phyloP scores from a whole-genome alignment of 2,888 invertebrate genomes.

The Arge pagana region DNA sequence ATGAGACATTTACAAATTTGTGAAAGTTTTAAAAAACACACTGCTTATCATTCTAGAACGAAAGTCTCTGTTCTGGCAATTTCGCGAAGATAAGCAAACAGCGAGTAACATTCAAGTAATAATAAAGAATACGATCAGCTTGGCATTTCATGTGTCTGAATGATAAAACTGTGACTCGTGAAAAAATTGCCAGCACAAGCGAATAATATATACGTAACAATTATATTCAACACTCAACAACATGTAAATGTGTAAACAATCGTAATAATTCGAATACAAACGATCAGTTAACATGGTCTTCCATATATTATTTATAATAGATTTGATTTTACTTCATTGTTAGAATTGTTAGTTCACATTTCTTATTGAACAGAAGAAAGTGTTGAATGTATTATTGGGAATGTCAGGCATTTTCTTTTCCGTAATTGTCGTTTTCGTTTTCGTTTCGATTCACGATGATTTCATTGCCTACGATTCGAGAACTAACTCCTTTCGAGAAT shows the following conservation, averaged over 20 bases:
- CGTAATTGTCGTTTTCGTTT: constrained; percentile 8
- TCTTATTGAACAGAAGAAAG: constrained; percentile 29
- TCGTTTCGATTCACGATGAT: constrained; percentile 14
- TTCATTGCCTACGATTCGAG: constrained; percentile 27
- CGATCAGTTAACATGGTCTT: constrained; percentile 30
- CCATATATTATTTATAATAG: constrained; percentile 15
- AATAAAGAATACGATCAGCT: constrained; percentile 5
- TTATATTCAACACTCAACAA: constrained; percentile 35
- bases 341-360: constrained; percentile 2
- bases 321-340: background rate
- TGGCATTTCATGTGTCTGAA: constrained; percentile 20
- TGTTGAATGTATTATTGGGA: constrained; percentile 35
- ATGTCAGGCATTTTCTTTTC: constrained; percentile 34
- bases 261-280: constrained; percentile 37
- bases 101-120: constrained; percentile 1
- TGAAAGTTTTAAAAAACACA: constrained; percentile 14
- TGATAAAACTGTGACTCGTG: constrained; percentile 11
- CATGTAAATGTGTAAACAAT: constrained; percentile 39
- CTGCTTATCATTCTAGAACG: constrained; percentile 7
- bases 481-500: constrained; percentile 30
- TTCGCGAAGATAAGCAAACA: constrained; percentile 23
- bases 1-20: constrained; percentile 19
- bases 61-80: constrained; percentile 27
- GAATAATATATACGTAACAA: constrained; percentile 7
- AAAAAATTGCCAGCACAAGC: constrained; percentile 38